phyloP scores from a whole-genome alignment of 1,140 invertebrate species.

The Amyelois transitella region DNA sequence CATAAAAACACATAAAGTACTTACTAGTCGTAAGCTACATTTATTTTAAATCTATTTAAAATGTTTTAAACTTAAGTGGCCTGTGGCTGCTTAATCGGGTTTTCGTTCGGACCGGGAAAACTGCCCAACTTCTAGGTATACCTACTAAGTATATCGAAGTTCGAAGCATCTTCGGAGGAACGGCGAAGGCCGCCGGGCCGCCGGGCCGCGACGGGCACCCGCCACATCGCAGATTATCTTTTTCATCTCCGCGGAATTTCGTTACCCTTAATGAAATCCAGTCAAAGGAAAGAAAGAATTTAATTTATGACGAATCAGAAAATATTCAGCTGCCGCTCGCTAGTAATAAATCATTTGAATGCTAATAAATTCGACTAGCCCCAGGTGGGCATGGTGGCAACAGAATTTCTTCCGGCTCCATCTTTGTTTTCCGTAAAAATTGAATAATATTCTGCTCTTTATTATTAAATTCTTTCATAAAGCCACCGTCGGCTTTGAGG shows the following conservation, averaged over 20 bases:
- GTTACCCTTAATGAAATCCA: slow-evolving; percentile 69
- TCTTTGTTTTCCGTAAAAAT: slow-evolving; percentile 60
- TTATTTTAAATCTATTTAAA: no score
- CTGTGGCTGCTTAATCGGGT: no score
- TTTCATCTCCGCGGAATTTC: slow-evolving; percentile 59
- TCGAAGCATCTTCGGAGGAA: no score
- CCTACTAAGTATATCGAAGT: no score
- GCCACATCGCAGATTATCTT: slow-evolving; percentile 48
- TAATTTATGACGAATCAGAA: slow-evolving; percentile 73
- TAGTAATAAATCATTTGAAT: slow-evolving; percentile 74
- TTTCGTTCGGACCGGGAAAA: no score
- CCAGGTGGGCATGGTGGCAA: slow-evolving; percentile 52
- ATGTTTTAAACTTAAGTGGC: no score
- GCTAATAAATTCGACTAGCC: slow-evolving; percentile 72
- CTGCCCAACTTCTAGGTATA: no score
- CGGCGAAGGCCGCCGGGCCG: background rate
- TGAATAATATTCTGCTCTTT: slow-evolving; percentile 61
- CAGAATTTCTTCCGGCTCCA: slow-evolving; percentile 54
- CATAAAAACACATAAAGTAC: no score
- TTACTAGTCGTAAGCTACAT: no score
- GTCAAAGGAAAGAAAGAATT: slow-evolving; percentile 72
- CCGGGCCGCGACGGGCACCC: background rate
- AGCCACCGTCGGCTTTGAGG: slow-evolving; percentile 43
- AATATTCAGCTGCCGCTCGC: slow-evolving; percentile 71
- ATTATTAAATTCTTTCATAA: slow-evolving; percentile 65